Conservation (phyloP, 2,888 invertebrate species). For the Macaria liturata region DNA sequence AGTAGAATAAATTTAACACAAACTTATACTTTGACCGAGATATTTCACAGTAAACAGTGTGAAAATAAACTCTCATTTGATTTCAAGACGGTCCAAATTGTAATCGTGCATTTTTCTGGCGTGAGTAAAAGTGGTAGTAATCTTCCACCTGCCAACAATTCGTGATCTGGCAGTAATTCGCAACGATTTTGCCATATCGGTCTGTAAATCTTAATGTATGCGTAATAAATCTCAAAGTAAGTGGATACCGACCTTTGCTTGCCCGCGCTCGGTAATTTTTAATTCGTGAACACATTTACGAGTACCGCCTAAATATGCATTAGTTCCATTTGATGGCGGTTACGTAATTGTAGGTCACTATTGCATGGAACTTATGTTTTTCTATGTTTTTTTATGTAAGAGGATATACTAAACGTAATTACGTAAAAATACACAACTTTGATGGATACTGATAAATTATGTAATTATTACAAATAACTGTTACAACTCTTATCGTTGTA, state of each 20-base stretch:
- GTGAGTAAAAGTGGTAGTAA: constrained; percentile 7
- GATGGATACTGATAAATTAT: too few relatives aligned
- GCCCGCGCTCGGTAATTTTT: constrained; percentile 18
- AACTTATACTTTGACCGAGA: neutral
- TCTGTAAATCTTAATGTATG: constrained; percentile 27
- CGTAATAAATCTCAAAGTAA: constrained; percentile 27
- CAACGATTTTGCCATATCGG: constrained; percentile 27
- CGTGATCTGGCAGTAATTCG: constrained; percentile 24
- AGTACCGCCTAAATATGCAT: constrained; percentile 8
- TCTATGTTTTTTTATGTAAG: neutral
- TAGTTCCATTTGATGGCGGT: constrained; percentile 13
- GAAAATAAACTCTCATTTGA: neutral
- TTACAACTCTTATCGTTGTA: too few relatives aligned
- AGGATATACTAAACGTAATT: too few relatives aligned
- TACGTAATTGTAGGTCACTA: constrained; percentile 3
- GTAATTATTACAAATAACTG: too few relatives aligned
- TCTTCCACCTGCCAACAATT: constrained; percentile 16
- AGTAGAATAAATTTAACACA: constrained; percentile 3
- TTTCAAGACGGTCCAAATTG: neutral
- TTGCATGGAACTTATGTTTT: constrained; percentile 2
- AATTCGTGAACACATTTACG: constrained; percentile 17
- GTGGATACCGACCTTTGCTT: constrained; percentile 22
- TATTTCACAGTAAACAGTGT: neutral
- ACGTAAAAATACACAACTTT: too few relatives aligned
- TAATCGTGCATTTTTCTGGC: too few relatives aligned